Base-by-base conservation (phyloP, 2,797 vertebrate genomes). In the Myotis findleyi region DNA sequence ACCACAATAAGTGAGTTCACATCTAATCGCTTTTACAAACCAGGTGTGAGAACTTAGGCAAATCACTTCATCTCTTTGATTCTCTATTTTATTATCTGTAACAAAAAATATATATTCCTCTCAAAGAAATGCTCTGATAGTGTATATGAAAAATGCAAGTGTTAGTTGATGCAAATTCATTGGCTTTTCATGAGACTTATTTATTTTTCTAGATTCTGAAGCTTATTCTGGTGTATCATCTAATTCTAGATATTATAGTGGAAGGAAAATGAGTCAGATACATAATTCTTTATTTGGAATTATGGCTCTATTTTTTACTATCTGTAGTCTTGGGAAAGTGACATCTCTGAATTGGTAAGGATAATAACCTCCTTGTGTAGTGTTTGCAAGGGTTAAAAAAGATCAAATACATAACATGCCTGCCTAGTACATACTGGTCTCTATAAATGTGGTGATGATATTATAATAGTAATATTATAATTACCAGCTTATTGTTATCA, bases 181-280 rank as follows among this genome's bases (percentile, higher is more conserved):
- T 64, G 36, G 18, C 23, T 44, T 95, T 83, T 80, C 49, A 27
- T 27, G 30, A 88, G 51, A 87, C 51, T 20, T 77, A 0, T 83
- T 94, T 83, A 23, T 91, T 95, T 93, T 85, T 88, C 36, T 93
- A 64, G 91, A 83, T 68, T 41, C 68, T 90, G 21, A 92, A 84
- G 18, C 79, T 91, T 83, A 55, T 90, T 81, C 57, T 87, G n/a
- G 21, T 75, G 1, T 87, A 21, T 84, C 21, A 89, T 72, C 20
- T 92, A 77, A 38, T 93, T 96, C 68, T 84, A 64, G 91, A 68
- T 95, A 87, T 44, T 51, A 62, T 23, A 89, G 62, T 89, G 3
- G 64, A 91, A 95, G 69, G 82, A 90, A 96, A 89, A 59, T 82
- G 30, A 75, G 10, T 88, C 55, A 73, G 10, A 71, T 21, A 82